Base-by-base conservation (phyloP, 2,888 invertebrate species). In the Lithosia quadra region DNA sequence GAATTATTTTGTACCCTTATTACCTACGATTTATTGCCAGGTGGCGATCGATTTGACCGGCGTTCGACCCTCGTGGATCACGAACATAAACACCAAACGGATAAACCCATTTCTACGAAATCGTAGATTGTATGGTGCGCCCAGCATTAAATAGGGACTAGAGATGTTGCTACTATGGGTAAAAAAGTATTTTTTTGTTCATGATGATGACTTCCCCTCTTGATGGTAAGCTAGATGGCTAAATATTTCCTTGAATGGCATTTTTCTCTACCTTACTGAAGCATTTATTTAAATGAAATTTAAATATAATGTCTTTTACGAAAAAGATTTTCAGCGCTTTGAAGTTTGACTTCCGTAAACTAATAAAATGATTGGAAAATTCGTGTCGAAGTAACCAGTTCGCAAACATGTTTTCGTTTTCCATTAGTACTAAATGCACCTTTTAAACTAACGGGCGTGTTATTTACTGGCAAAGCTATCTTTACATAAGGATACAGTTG, bases 371-470 rank as follows among this genome's bases (percentile, higher is more conserved):
- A 71, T 65, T 39, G 55, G 36, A 34, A 58, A 67, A 21, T 57
- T 33, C 22, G 21, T 49, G 24, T 65, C 53, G 36, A 55, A 65
- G 39, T 61, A 55, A 49, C 28, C 63, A 59, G 72, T 67, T 65
- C 60, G 66, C 56, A 59, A 69, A 68, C 34, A 71, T 71, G 67
- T 72, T 75, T 73, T 69, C 60, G 39, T 65, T 69, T 43, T 63
- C 84, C 63, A 82, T 78, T 73, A 68, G 64, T 65, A 70, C 65
- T 68, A 71, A 76, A 73, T 72, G 70, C 72, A 71, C 69, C 64
- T 73, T 79, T 68, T 53, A 64, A 75, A 78, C 71, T 66, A 81
- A 73, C 33, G 43, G 33, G 59, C 2, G 21, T 58, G 67, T 69
- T 69, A 69, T 73, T 80, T 70, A 74, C 53, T 49, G 58, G 59